Conservation (phyloP, 2,113 vertebrate species). For the Petaurus breviceps region DNA sequence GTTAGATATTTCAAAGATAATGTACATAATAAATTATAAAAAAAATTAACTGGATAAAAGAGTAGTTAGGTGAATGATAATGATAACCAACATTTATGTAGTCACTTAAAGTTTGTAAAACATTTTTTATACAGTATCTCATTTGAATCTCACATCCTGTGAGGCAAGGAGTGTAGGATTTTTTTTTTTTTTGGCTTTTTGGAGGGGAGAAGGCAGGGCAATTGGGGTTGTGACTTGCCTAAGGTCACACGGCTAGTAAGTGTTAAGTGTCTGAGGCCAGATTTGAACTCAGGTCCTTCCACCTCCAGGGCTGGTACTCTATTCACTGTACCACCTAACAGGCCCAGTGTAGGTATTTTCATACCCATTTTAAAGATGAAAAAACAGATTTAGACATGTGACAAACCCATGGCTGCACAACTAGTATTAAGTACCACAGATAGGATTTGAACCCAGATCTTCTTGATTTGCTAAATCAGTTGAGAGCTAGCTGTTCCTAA, state of each 20-base stretch:
- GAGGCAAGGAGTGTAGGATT: neutral
- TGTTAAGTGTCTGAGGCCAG: no score
- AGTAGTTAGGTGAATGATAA: neutral
- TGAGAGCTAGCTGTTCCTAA: neutral
- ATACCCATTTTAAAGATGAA: neutral
- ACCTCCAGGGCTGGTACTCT: no score
- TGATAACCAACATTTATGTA: neutral
- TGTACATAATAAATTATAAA: neutral
- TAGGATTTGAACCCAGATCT: neutral
- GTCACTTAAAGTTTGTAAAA: neutral
- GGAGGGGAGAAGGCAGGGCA: no score
- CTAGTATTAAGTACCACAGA: neutral
- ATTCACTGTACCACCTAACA: no score
- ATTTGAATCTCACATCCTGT: neutral
- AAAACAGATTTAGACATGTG: neutral
- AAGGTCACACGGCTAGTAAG: no score
- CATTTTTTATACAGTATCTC: neutral
- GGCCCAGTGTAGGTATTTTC: neutral
- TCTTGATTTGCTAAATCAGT: neutral
- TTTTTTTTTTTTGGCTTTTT: no score
- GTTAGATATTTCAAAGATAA: neutral
- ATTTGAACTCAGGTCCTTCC: no score
- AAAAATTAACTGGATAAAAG: neutral
- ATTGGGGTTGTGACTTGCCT: no score
- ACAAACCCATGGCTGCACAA: neutral